Evolutionary conservation across 2,797 vertebrate genomes (phyloP).

Genomic region (Taenioides sp.): DNA sequence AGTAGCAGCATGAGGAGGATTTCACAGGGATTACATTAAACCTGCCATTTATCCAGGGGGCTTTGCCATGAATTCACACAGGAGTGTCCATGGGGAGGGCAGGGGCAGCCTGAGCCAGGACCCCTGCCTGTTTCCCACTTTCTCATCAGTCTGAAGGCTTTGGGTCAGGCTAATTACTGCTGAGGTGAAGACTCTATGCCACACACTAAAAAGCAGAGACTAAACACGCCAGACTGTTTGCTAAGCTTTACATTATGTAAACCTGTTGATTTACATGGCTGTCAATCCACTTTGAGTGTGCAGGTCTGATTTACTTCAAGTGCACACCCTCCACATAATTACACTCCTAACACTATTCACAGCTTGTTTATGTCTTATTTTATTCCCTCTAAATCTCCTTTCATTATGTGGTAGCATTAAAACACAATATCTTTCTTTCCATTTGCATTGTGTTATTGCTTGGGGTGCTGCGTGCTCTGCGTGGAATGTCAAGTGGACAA

Average conservation of each 20-base stretch:
- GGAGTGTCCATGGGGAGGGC: slow-evolving; percentile 59
- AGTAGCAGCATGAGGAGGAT: slow-evolving; percentile 73
- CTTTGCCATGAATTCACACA: slow-evolving; percentile 70
- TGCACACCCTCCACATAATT: slow-evolving; percentile 44
- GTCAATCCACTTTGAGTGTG: slow-evolving; percentile 66
- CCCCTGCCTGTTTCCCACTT: slow-evolving; percentile 47
- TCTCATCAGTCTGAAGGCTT: slow-evolving; percentile 47
- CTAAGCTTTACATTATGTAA: slow-evolving; percentile 62
- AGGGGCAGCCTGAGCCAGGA: slow-evolving; percentile 52
- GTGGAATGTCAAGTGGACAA: slow-evolving; percentile 72
- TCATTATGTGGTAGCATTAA: slow-evolving; percentile 50
- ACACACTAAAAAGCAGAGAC: slow-evolving; percentile 38
- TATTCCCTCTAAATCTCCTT: slow-evolving; percentile 37
- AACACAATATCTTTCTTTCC: slow-evolving; percentile 43
- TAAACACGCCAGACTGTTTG: slow-evolving; percentile 17
- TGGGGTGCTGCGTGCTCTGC: slow-evolving; percentile 51
- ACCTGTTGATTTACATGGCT: slow-evolving; percentile 62
- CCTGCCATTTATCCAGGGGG: slow-evolving; percentile 74
- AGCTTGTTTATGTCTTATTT: slow-evolving; percentile 57
- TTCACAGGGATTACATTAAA: slow-evolving; percentile 82
- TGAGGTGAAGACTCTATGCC: slow-evolving; percentile 46
- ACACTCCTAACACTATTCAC: slow-evolving; percentile 59
- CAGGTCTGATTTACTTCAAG: slow-evolving; percentile 62
- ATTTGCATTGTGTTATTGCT: slow-evolving; percentile 61
- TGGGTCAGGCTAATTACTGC: slow-evolving; percentile 48